Base-by-base conservation (phyloP, 2,113 vertebrate species). In the Triplophysa tibetana region DNA sequence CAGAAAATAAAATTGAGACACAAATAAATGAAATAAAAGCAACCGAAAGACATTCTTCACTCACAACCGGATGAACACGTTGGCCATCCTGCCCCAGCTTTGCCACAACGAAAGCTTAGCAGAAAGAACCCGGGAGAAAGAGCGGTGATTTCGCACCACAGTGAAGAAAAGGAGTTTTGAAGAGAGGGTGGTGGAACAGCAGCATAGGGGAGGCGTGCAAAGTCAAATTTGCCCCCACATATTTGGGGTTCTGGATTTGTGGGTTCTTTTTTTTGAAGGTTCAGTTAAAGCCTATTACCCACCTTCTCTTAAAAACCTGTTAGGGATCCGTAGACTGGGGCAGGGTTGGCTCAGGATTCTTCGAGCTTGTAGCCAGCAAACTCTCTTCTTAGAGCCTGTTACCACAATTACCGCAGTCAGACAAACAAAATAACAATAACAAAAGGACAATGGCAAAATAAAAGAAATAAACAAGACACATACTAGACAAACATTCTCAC, bases 251-350 rank as follows among this genome's bases (percentile, higher is more conserved):
- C 63, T 45, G 70, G 11, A 73, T 77, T 79, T 68, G 48, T 73
- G 81, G 61, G 38, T 43, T 74, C 45, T 70, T 24, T 81, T 67
- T 56, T 56, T 38, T 48, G 63, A 54, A 45, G 70, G 45, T 82
- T 82, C 89, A 62, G 50, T 72, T 62, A 54, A 45, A 85, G 86
- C 82, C 78, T 84, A 79, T 88, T 87, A 92, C 90, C 91, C 90
- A 92, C 93, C 93, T 91, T 93, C 90, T 93, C 94, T 94, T 85
- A 95, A 90, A 90, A 95, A 94, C 84, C 93, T 93, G 92, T 94
- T 91, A 85, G 77, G 90, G 88, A 93, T 93, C 89, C 95, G 90
- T 85, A 94, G 90, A 92, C 92, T 92, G 84, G 91, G 93, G 88
- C 90, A 92, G 75, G 90, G 94, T 64, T 92, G 93, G 88, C 92